Evolutionary conservation across 2,113 vertebrate genomes (phyloP).

Genomic region (Microtus richardsoni): DNA sequence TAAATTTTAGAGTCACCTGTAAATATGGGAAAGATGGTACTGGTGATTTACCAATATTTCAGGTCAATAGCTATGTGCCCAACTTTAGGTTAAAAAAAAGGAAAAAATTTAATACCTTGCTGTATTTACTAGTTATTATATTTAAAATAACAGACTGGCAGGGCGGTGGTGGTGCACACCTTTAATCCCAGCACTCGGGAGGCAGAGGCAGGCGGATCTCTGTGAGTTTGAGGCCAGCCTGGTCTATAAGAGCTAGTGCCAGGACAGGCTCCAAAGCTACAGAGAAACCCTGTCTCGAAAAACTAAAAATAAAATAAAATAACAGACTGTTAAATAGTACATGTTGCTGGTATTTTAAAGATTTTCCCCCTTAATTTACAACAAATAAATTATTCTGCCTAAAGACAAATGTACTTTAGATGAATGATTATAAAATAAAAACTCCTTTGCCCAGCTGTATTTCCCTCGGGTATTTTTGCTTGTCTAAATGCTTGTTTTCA

Average conservation of each 20-base stretch:
- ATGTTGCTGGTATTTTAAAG: not conserved
- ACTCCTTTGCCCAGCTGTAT: slow-evolving; percentile 32
- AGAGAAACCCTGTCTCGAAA: too few species aligned
- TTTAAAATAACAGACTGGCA: slow-evolving; percentile 11
- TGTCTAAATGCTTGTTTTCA: slow-evolving; percentile 58
- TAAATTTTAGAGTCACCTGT: not conserved
- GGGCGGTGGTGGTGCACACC: too few species aligned
- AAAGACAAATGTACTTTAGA: slow-evolving; percentile 9
- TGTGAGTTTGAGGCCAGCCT: too few species aligned
- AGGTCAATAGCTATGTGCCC: not conserved
- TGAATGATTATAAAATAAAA: slow-evolving; percentile 61
- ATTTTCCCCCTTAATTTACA: slow-evolving; percentile 20
- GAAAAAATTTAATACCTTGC: not conserved
- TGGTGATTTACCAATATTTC: not conserved
- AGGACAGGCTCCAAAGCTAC: too few species aligned
- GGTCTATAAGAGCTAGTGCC: too few species aligned
- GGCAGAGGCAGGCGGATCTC: too few species aligned
- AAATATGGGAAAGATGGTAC: not conserved
- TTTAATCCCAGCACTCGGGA: too few species aligned
- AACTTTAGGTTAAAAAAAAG: not conserved
- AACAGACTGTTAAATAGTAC: not conserved
- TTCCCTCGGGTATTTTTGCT: slow-evolving; percentile 4
- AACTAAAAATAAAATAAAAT: not conserved
- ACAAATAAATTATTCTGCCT: slow-evolving; percentile 11
- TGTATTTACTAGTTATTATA: not conserved